phyloP scores from a whole-genome alignment of 2,113 vertebrate species.

The Polypterus bichir region DNA sequence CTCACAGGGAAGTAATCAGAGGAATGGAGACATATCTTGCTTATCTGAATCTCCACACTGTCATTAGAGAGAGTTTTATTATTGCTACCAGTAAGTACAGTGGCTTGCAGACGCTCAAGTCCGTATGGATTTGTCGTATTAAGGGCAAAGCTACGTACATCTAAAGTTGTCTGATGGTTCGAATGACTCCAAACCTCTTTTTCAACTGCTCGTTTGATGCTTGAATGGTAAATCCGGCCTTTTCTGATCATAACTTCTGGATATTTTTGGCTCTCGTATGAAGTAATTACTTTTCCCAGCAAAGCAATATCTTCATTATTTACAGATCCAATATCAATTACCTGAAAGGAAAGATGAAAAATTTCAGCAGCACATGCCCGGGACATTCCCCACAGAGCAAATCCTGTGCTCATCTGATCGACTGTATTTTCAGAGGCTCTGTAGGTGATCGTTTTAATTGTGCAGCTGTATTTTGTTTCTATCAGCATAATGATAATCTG shows the following conservation, averaged over 20 bases:
- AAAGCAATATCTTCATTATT: constrained; percentile 49
- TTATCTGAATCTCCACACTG: constrained; percentile 47
- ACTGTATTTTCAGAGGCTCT: constrained; percentile 48
- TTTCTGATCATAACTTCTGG: constrained; percentile 61
- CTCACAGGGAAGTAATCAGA: constrained; percentile 70
- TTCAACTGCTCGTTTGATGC: constrained; percentile 37
- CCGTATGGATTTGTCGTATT: constrained; percentile 51
- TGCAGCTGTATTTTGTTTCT: constrained; percentile 21
- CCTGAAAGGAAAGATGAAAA: constrained; percentile 53
- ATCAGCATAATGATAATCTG: constrained; percentile 53
- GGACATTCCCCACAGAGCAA: constrained; percentile 61
- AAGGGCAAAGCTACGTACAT: constrained; percentile 38
- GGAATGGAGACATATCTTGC: constrained; percentile 58
- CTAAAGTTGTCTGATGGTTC: not conserved
- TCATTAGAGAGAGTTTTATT: constrained; percentile 13
- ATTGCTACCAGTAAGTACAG: constrained; percentile 8
- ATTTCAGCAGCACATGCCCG: constrained; percentile 59
- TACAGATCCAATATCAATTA: constrained; percentile 60
- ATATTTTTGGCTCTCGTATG: constrained; percentile 36
- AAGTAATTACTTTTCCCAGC: constrained; percentile 47
- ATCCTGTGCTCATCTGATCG: constrained; percentile 58
- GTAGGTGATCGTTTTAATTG: constrained; percentile 57
- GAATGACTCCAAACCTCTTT: constrained; percentile 12
- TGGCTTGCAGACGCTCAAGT: constrained; percentile 39
- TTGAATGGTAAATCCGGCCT: constrained; percentile 29